phyloP scores from a whole-genome alignment of 2,888 invertebrate genomes.

The Apoderus coryli region DNA sequence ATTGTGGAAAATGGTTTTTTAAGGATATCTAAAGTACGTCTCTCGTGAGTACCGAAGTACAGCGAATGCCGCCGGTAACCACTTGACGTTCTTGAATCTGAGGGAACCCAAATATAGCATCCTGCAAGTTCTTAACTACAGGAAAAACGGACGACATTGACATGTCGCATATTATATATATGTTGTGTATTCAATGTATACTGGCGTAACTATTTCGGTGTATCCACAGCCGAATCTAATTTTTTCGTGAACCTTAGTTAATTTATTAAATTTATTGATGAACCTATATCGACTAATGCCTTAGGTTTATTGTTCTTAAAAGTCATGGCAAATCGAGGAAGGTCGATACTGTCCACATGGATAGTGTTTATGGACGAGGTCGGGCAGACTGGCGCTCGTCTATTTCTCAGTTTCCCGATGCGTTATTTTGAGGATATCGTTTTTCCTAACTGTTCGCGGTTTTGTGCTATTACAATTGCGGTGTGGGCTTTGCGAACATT shows the following conservation, averaged over 20 bases:
- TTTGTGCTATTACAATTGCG: too few relatives aligned
- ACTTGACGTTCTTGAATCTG: constrained; percentile 4
- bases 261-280: constrained; percentile 1
- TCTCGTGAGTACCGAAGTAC: constrained; percentile 5
- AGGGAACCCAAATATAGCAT: constrained; percentile 5
- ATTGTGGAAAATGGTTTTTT: not conserved
- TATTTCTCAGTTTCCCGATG: too few relatives aligned
- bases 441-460: too few relatives aligned
- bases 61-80: not conserved
- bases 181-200: not conserved
- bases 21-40: constrained; percentile 4
- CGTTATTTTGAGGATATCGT: too few relatives aligned
- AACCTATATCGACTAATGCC: constrained; percentile 3
- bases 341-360: too few relatives aligned
- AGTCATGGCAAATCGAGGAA: too few relatives aligned
- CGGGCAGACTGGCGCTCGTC: too few relatives aligned
- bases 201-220: not conserved
- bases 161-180: constrained; percentile 1
- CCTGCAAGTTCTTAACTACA: constrained; percentile 5
- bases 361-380: too few relatives aligned
- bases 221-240: constrained; percentile 3
- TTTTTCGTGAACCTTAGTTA: not conserved
- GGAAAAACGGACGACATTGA: constrained; percentile 3
- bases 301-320: too few relatives aligned
- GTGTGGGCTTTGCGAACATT: too few relatives aligned